Evolutionary conservation across 1,140 invertebrate species (phyloP).

Genomic region (Mamestra configurata): DNA sequence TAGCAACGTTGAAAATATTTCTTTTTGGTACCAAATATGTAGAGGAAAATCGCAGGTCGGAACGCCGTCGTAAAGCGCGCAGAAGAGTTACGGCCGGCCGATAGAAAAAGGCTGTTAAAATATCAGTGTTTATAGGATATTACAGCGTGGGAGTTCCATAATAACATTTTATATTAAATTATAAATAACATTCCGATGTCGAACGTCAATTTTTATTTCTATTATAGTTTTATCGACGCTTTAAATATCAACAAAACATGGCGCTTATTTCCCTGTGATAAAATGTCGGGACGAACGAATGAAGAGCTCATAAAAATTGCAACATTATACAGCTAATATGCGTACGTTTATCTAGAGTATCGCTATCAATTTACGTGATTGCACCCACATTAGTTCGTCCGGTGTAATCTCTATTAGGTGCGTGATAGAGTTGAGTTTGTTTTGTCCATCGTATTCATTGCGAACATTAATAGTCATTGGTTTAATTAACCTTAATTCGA

Average conservation of each 20-base stretch:
- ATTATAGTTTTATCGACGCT: conserved; percentile 20
- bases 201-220: not conserved
- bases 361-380: conserved; percentile 50
- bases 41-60: conserved; percentile 12
- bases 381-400: conserved; percentile 20
- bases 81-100: conserved; percentile 13
- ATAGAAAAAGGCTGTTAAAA: conserved; percentile 40
- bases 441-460: conserved; percentile 54
- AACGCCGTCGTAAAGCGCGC: not conserved
- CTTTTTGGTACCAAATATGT: conserved; percentile 17
- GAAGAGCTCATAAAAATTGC: conserved; percentile 39
- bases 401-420: conserved; percentile 41
- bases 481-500: conserved; percentile 79
- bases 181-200: conserved; percentile 40
- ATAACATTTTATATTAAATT: conserved; percentile 49
- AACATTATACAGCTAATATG: conserved; percentile 44
- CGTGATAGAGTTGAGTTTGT: conserved; percentile 45
- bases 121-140: conserved; percentile 44
- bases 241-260: not conserved
- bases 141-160: conserved; percentile 25
- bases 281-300: not conserved
- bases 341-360: conserved; percentile 41
- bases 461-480: conserved; percentile 70
- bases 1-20: not conserved
- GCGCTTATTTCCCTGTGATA: not conserved